These are phyloP conservation scores for Carduelis carduelis DNA, from an alignment of 2,797 vertebrate genomes.

Conservation along the genomic window DNA sequence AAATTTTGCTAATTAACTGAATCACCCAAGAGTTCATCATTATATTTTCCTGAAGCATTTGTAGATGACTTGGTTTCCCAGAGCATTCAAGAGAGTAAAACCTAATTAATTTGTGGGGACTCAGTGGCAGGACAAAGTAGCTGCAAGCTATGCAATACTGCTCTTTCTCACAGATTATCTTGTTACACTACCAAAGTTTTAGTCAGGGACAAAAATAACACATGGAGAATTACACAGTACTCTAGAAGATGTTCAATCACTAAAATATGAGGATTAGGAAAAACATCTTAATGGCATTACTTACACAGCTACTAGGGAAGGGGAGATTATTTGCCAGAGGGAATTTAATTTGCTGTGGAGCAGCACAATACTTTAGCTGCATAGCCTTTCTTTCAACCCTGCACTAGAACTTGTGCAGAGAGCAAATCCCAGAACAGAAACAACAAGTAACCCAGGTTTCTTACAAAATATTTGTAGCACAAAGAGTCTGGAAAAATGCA, in stretches of 20 bases:
- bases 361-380: neutral
- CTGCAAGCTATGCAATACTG: neutral
- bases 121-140: neutral
- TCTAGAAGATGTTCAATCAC: neutral
- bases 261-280: conserved; percentile 1
- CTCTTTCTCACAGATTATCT: neutral
- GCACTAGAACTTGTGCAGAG: neutral
- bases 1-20: neutral
- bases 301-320: neutral
- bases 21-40: neutral
- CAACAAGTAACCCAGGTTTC: neutral
- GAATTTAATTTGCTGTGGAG: neutral
- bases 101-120: neutral
- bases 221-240: neutral
- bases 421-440: neutral
- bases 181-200: neutral
- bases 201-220: neutral
- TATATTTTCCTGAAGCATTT: neutral
- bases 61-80: neutral
- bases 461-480: neutral
- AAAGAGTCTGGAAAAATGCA: neutral
- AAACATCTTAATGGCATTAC: neutral
- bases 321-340: neutral
- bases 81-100: neutral
- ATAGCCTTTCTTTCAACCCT: neutral